Evolutionary conservation across 1,140 invertebrate species (phyloP).

Genomic region (Drosophila funebris): DNA sequence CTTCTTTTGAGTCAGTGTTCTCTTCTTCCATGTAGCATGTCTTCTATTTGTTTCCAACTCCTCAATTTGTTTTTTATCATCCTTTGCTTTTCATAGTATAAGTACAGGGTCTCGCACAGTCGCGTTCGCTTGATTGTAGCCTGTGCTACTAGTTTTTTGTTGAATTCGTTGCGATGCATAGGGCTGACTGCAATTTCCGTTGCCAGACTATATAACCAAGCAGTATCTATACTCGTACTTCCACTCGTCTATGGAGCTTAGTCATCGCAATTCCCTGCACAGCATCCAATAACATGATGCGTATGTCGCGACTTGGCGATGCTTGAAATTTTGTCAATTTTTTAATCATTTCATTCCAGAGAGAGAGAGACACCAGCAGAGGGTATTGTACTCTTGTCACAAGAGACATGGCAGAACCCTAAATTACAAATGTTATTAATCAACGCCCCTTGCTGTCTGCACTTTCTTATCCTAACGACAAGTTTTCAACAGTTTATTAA

Average conservation of each 20-base stretch:
- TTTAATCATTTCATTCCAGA: no score
- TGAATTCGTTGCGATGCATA: not conserved
- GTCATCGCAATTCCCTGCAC: no score
- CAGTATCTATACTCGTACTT: not conserved
- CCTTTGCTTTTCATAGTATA: no score
- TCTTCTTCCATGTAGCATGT: no score
- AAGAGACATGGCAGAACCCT: not conserved
- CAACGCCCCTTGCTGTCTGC: not conserved
- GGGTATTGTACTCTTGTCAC: not conserved
- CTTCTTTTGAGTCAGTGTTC: no score
- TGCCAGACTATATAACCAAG: not conserved
- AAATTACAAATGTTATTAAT: not conserved
- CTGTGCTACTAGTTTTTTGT: not conserved
- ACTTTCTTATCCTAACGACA: no score
- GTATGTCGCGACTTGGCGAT: not conserved
- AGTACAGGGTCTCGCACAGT: no score
- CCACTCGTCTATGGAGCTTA: not conserved
- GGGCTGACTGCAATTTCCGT: constrained; percentile 17
- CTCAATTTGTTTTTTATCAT: no score
- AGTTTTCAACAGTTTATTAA: no score
- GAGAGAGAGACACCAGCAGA: not conserved
- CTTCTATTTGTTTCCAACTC: no score
- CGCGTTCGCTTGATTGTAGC: no score
- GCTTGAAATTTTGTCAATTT: not conserved
- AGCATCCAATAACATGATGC: not conserved